Evolutionary conservation across 2,888 invertebrate genomes (phyloP), one percentile per base, ranked within the genome.

Genomic region (Tineola bisselliella): DNA sequence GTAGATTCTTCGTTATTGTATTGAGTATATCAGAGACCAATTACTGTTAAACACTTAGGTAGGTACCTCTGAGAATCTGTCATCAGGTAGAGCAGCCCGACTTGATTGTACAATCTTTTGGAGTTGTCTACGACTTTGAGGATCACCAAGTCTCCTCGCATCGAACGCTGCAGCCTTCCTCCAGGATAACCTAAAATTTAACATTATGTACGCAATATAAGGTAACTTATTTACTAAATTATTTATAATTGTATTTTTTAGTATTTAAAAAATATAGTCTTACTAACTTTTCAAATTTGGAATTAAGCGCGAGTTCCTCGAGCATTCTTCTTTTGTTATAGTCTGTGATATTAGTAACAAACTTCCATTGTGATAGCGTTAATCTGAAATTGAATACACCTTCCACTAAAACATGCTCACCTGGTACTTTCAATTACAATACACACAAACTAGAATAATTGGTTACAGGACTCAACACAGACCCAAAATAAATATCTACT

Each of bases 321-420:
- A 90, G 74, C 93, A 93, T 93, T 60, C 90, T 82, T 1, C 92
- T 84, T 2, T 91, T 89, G 76, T 93, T 93, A 64, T 78, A 77
- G 60, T 93, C 93, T 0, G 93, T 93, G 65, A 93, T 91, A 74
- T 94, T 94, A 6, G 93, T 93, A 8, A 92, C 91, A 70, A 91
- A 94, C 62, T 89, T 89, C 93, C 94, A 94, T 70, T 93, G 92
- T 0, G 92, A 90, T 65, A 89, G 89, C 59, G 90, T 91, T 1
- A 93, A 91, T 64, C 90, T 87, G 74, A 3, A 54, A 54, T 58
- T 38, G n/a, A 33, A 15, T 10, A 10, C 38, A 6, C 38, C 38
- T 38, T 31, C 31, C 10, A 10, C 1, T 10, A 3, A 6, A 38
- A 12, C 10, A 38, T 38, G 38, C 10, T 6, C 38, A 2, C 38